Evolutionary conservation across 92 coral and sea anemone species (phyloP).

Genomic region (Actinernus sp.): DNA sequence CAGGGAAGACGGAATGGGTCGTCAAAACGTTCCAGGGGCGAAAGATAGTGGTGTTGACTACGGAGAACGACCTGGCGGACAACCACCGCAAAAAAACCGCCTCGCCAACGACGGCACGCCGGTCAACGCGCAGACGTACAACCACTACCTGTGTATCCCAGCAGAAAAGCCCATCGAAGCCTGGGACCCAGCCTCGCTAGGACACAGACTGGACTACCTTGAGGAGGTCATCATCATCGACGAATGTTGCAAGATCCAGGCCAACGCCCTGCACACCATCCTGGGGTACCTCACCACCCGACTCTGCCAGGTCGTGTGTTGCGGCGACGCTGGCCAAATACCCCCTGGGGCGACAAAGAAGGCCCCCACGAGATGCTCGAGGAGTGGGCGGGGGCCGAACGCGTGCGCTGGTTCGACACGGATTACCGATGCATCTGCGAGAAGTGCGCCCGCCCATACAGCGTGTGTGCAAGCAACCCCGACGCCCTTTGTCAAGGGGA

Average conservation of each 20-base stretch:
- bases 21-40: no score
- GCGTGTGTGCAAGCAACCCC: no score
- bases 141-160: constrained; percentile 10
- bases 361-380: no score
- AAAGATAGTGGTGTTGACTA: no score
- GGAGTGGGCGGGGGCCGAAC: no score
- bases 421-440: no score
- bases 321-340: constrained; percentile 1
- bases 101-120: neutral
- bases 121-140: constrained; percentile 4
- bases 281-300: constrained; percentile 7
- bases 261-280: neutral
- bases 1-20: no score
- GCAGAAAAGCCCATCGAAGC: constrained; percentile 7
- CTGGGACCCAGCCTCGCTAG: constrained; percentile 10
- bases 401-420: no score
- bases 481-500: no score
- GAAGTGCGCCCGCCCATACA: no score
- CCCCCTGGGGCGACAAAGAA: constrained; percentile 17
- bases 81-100: no score
- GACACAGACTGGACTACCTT: constrained; percentile 1
- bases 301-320: constrained; percentile 5
- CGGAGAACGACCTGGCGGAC: constrained; percentile 2
- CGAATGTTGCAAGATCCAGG: no score
- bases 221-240: constrained; percentile 6